Conservation (phyloP, 2,113 vertebrate genomes). For the Bubo blakistoni region DNA sequence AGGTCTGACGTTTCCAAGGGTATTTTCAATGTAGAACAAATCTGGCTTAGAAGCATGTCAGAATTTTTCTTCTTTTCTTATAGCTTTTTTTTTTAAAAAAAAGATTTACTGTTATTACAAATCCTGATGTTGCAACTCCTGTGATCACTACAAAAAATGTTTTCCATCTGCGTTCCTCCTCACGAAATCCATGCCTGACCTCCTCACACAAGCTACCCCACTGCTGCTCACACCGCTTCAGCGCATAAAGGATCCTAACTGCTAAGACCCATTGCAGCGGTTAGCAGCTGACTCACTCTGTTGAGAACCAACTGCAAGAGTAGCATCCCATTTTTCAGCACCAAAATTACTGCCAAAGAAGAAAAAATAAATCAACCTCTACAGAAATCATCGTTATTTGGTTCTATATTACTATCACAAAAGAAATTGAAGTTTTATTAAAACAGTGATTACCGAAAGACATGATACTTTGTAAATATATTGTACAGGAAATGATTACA, state of each 20-base stretch:
- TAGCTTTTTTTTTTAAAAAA: background rate
- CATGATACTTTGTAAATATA: background rate
- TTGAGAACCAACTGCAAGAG: background rate
- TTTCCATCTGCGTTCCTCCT: background rate
- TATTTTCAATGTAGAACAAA: background rate
- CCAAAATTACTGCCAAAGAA: background rate
- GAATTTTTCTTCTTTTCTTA: background rate
- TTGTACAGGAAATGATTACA: background rate
- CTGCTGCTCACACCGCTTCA: accelerated
- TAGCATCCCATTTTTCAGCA: background rate
- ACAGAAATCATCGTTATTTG: background rate
- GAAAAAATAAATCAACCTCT: background rate
- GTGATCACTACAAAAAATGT: background rate
- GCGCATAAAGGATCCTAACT: background rate
- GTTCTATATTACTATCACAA: background rate
- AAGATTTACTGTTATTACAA: background rate
- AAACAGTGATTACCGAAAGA: background rate
- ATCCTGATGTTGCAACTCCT: background rate
- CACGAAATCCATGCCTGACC: background rate
- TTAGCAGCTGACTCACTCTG: background rate
- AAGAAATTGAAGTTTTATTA: background rate
- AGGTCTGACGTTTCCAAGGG: background rate
- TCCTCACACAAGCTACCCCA: background rate
- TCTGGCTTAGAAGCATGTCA: background rate
- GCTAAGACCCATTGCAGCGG: background rate